Base-by-base conservation (phyloP, 2,113 vertebrate genomes). In the Microcebus ravelobensis region DNA sequence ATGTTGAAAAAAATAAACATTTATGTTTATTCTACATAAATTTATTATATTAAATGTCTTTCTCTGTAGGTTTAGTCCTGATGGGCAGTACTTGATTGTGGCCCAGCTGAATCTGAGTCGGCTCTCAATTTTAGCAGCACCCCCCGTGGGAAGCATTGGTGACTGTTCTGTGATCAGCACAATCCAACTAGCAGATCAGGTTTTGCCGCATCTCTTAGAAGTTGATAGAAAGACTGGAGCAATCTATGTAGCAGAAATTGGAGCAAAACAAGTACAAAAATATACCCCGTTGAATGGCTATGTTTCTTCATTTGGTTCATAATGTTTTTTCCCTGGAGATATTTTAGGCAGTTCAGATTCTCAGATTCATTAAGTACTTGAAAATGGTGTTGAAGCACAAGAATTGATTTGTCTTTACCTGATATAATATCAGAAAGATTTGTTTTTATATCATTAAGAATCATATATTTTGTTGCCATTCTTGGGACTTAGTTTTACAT, bases 211-310 rank as follows among this genome's bases (percentile, higher is more conserved):
- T 94, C 98, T 99, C 88, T 97, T 99, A 42, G 99, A 99, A 70
- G 94, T 99, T 29, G 99, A 99, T 84, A 93, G 98, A 87, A 99
- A 98, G 96, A 99, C 98, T 0, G 99, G 99, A 83, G 99, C 98
- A 1, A 92, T 99, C 96, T 99, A 99, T 3, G 99, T 99, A 59
- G 99, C 99, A 9, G 99, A 99, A 97, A 99, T 99, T 5, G 99
- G 99, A 88, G 99, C 99, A 1, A 98, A 98, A 93, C 99, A 99
- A 99, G 99, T 99, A 48, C 99, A 99, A 96, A 99, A 99, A 98
- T 99, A 99, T 1, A 82, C 99, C 12, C 99, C 99, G 7, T 96
- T 97, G 95, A 96, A 31, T 96, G 94, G 96, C 71, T 36, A 13
- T 29, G 77, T 94, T 48, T 31, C 15, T 55, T 79, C 61, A 7